A percentile compares a stretch with the other conserved stretches of the same genome.
Evolutionary conservation across 37 sponge, comb jelly and placozoan genomes (phyloP).

Genomic region (Cladorhizidae sp.): DNA sequence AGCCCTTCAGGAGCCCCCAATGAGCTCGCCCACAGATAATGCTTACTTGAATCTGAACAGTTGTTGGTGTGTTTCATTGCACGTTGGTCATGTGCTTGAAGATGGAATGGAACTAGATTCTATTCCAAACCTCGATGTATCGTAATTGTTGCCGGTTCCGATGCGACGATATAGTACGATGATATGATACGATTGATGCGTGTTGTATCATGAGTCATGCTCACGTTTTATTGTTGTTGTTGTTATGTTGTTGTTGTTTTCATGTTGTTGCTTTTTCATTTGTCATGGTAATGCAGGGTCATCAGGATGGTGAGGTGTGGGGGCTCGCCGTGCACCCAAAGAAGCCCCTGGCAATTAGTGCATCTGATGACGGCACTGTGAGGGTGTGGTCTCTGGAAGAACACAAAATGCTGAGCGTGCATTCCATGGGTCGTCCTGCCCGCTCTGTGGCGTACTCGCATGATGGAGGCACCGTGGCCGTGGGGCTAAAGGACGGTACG

Average conservation of each 20-base stretch:
- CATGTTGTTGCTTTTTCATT: background rate
- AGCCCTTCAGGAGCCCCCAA: too few relatives aligned
- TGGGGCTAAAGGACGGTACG: constrained; percentile 83
- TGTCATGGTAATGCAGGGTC: constrained; percentile 51
- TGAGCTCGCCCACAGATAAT: too few relatives aligned
- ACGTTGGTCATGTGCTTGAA: too few relatives aligned
- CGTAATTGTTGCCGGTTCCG: background rate
- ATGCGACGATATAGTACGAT: background rate
- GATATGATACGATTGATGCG: background rate
- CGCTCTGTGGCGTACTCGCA: constrained; percentile 84
- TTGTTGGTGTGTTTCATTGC: too few relatives aligned
- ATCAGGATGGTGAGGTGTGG: constrained; percentile 94
- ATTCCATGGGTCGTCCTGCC: constrained; percentile 45
- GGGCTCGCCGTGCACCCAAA: constrained; percentile 87
- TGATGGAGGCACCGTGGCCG: constrained; percentile 76
- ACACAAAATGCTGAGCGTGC: constrained; percentile 41
- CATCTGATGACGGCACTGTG: constrained; percentile 87
- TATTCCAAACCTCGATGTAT: background rate
- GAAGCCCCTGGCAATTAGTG: constrained; percentile 64
- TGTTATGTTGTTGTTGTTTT: background rate
- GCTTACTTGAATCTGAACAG: too few relatives aligned
- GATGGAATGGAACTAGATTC: background rate
- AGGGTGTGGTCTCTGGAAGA: constrained; percentile 82
- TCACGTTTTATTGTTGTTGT: background rate
- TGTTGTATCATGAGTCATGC: background rate